Evolutionary conservation across 2,797 vertebrate species (phyloP).

Genomic region (Molossus alvarezi): DNA sequence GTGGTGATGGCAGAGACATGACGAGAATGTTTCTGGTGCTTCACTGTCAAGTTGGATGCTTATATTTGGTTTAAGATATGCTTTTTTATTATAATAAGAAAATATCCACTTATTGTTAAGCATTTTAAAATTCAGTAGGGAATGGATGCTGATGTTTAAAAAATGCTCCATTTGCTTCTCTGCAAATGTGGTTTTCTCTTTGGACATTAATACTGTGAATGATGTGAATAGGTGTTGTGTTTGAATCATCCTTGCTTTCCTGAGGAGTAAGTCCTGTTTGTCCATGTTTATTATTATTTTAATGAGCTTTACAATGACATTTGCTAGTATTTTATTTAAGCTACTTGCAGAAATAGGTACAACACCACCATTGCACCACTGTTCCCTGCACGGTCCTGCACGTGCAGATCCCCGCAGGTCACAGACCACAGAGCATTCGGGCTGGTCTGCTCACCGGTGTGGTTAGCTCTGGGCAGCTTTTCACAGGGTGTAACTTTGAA

Average conservation of each 20-base stretch:
- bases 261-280: background rate
- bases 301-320: slow-evolving; percentile 17
- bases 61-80: background rate
- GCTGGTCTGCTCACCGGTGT: rapidly evolving
- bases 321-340: background rate
- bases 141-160: background rate
- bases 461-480: background rate
- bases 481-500: background rate
- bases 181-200: slow-evolving; percentile 4
- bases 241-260: slow-evolving; percentile 15
- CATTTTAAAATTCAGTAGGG: slow-evolving; percentile 12
- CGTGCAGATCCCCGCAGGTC: background rate
- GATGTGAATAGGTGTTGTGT: background rate
- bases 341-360: background rate
- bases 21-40: background rate
- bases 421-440: too few species aligned
- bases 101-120: slow-evolving; percentile 5
- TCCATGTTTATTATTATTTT: slow-evolving; percentile 22
- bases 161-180: background rate
- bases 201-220: slow-evolving; percentile 8
- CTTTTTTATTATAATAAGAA: slow-evolving; percentile 28
- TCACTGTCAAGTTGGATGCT: background rate
- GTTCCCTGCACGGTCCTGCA: too few species aligned
- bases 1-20: background rate
- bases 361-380: too few species aligned